Evolutionary conservation across 1,140 invertebrate species (phyloP).

Genomic region (Tenebrio molitor): DNA sequence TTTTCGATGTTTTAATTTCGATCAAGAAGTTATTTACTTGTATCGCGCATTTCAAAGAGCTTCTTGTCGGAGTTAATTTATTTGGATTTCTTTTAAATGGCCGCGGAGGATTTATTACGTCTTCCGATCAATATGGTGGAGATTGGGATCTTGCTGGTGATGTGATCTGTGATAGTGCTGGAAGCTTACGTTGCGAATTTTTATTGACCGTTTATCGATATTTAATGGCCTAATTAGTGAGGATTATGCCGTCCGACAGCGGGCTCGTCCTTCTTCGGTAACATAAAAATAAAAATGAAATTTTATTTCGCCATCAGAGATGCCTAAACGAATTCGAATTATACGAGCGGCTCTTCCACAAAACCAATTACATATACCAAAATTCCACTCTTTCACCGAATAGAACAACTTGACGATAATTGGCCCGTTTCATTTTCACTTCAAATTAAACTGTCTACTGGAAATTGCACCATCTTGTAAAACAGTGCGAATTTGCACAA

Average conservation of each 20-base stretch:
- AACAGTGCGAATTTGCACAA: background rate
- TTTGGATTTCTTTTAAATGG: constrained; percentile 52
- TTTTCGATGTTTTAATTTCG: constrained; percentile 24
- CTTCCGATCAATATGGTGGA: constrained; percentile 49
- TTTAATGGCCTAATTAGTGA: constrained; percentile 35
- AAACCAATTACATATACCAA: background rate
- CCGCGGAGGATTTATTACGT: constrained; percentile 50
- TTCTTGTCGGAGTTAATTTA: constrained; percentile 49
- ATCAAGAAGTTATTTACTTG: constrained; percentile 31
- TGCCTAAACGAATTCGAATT: background rate
- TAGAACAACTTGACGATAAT: background rate
- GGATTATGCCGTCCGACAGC: background rate
- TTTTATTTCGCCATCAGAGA: background rate
- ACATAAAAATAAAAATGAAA: constrained; percentile 21
- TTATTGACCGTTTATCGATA: constrained; percentile 33
- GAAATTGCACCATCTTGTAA: constrained; percentile 23
- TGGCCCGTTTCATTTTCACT: background rate
- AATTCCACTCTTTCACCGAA: background rate
- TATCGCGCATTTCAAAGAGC: constrained; percentile 33
- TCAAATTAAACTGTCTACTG: constrained; percentile 13
- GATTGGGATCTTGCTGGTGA: constrained; percentile 28
- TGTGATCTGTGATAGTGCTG: constrained; percentile 27
- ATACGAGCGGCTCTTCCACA: background rate
- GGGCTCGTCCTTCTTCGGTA: background rate
- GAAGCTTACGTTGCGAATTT: constrained; percentile 23